These are phyloP conservation scores for Yasuhikotakia modesta DNA, from an alignment of 2,797 vertebrate species.

Conservation along the genomic window DNA sequence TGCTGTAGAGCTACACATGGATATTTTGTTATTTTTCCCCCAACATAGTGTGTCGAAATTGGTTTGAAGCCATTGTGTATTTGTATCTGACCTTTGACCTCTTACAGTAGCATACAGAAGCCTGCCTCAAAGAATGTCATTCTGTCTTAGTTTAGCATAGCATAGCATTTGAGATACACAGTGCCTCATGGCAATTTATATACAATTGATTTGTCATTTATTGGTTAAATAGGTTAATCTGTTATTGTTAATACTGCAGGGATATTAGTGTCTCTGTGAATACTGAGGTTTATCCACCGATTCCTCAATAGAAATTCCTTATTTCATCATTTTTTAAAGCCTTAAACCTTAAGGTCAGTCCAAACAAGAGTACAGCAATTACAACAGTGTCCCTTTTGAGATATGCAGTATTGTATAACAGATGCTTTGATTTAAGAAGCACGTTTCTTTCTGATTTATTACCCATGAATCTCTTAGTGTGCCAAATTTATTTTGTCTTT, in stretches of 20 bases:
- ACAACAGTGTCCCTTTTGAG: conserved; percentile 15
- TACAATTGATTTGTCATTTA: background rate
- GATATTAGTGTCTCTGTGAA: background rate
- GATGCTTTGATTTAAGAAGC: conserved; percentile 21
- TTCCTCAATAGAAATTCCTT: background rate
- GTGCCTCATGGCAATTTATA: background rate
- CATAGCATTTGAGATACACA: no score
- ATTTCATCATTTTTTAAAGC: conserved; percentile 25
- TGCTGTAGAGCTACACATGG: background rate
- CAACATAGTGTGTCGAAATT: background rate
- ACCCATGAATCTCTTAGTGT: conserved; percentile 6
- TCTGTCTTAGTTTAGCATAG: no score
- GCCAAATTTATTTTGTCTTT: background rate
- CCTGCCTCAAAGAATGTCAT: background rate
- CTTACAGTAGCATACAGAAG: background rate
- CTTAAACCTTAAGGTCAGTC: conserved; percentile 22
- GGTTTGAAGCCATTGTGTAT: no score
- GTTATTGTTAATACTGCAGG: conserved; percentile 16
- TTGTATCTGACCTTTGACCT: background rate
- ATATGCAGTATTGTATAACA: conserved; percentile 3
- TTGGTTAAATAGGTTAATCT: background rate
- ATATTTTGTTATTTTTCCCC: background rate
- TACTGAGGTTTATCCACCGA: background rate
- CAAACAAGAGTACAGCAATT: conserved; percentile 11
- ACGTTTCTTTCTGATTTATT: conserved; percentile 28